Evolutionary conservation across 2,113 vertebrate species (phyloP).

Genomic region (Campylomormyrus numenius): DNA sequence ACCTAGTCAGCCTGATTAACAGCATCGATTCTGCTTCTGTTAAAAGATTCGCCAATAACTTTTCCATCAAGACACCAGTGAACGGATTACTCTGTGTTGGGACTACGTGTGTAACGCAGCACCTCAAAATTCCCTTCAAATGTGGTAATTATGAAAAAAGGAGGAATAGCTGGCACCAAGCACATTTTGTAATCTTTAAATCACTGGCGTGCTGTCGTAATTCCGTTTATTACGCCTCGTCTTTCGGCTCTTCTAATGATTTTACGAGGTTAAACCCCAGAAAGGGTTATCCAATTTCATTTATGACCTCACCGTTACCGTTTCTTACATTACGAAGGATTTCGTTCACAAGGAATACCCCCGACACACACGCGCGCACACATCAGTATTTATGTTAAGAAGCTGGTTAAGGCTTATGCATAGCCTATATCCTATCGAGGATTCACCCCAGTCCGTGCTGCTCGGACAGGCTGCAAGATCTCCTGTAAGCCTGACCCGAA

Average conservation of each 20-base stretch:
- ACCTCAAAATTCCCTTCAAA: background rate
- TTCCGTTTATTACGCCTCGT: slow-evolving; percentile 1
- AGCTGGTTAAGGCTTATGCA: slow-evolving; percentile 24
- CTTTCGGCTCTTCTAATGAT: slow-evolving; percentile 30
- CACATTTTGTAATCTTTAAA: background rate
- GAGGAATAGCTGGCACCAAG: background rate
- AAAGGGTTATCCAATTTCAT: slow-evolving; percentile 45
- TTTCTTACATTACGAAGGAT: slow-evolving; percentile 44
- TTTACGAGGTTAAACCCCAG: slow-evolving; percentile 24
- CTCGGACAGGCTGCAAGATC: background rate
- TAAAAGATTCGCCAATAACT: background rate
- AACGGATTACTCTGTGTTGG: background rate
- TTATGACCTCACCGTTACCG: slow-evolving; percentile 58
- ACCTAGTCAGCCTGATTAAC: background rate
- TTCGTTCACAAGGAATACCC: slow-evolving; percentile 58
- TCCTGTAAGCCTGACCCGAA: background rate
- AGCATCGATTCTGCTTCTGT: background rate
- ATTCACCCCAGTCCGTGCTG: background rate
- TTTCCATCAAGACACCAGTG: background rate
- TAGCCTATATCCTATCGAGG: background rate
- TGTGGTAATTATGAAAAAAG: background rate
- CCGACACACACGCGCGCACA: background rate
- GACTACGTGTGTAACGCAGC: background rate
- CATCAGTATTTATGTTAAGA: slow-evolving; percentile 25
- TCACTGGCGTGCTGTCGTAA: background rate